These are phyloP conservation scores for Sphenopsis melanotis DNA, from an alignment of 2,797 vertebrate species.

Conservation along the genomic window DNA sequence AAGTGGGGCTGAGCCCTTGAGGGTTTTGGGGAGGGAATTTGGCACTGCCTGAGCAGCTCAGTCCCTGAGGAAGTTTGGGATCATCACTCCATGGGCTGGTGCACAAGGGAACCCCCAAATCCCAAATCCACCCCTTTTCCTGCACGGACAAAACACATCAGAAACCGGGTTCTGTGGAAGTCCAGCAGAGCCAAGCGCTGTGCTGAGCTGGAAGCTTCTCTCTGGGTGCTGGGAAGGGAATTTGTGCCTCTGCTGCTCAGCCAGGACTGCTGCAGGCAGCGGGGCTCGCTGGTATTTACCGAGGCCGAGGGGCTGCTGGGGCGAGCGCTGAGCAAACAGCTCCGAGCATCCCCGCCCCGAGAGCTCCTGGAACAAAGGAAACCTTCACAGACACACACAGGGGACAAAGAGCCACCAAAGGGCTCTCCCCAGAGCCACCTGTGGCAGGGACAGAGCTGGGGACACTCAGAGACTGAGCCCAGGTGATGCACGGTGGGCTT, in stretches of 20 bases:
- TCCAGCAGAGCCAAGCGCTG: neutral
- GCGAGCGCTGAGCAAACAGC: constrained; percentile 33
- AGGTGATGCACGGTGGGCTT: accelerated
- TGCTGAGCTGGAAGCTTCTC: neutral
- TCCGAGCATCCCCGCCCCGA: neutral
- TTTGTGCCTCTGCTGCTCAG: neutral
- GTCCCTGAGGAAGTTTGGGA: neutral
- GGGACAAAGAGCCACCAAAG: neutral
- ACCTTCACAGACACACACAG: neutral
- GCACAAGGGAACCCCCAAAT: neutral
- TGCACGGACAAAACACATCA: neutral
- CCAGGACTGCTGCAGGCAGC: neutral
- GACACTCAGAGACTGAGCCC: accelerated
- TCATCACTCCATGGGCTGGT: accelerated
- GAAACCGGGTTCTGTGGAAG: neutral
- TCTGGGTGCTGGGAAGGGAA: neutral
- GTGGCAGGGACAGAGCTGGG: neutral
- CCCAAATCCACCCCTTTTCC: neutral
- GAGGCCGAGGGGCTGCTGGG: constrained; percentile 47
- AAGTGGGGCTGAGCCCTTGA: neutral
- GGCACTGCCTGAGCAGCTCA: neutral
- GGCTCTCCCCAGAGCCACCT: neutral
- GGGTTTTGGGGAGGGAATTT: neutral
- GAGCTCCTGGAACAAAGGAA: constrained; percentile 27
- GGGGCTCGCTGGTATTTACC: constrained; percentile 14